A percentile compares a stretch with the other conserved stretches of the same genome.
These are phyloP conservation scores for Drosophila punjabiensis DNA, from an alignment of 1,140 invertebrate genomes.

Conservation along the genomic window DNA sequence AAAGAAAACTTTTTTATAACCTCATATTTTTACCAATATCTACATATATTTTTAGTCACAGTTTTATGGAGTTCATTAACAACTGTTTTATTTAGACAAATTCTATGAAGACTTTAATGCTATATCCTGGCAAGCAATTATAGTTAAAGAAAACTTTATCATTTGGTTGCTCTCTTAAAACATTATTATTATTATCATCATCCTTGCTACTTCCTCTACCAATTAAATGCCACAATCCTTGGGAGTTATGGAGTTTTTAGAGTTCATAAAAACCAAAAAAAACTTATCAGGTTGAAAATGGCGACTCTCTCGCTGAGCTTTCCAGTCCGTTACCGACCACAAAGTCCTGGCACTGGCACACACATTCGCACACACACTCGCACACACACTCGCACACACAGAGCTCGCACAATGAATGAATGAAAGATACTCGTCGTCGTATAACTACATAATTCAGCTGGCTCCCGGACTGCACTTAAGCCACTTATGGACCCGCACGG, in stretches of 20 bases:
- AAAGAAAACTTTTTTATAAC: too few species aligned
- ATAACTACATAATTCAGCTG: constrained; percentile 69
- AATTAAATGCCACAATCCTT: constrained; percentile 5
- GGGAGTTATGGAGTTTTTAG: constrained; percentile 7
- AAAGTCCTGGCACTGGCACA: background rate
- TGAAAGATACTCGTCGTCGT: constrained; percentile 29
- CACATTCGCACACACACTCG: background rate
- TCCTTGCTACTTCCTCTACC: background rate
- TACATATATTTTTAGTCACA: background rate
- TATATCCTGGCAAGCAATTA: background rate
- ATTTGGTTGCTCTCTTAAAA: background rate
- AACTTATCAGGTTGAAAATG: constrained; percentile 17
- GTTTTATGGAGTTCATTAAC: background rate
- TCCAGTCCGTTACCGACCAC: constrained; percentile 9
- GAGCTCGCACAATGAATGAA: constrained; percentile 31
- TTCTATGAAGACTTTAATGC: background rate
- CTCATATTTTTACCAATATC: too few species aligned
- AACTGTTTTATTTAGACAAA: background rate
- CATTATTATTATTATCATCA: background rate
- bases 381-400: background rate
- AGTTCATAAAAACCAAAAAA: constrained; percentile 16
- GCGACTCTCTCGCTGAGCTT: background rate
- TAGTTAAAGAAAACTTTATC: background rate
- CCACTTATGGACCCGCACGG: constrained; percentile 53
- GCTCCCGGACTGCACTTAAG: constrained; percentile 68